Evolutionary conservation across 2,888 invertebrate genomes (phyloP), one percentile per base, ranked within the genome.

Genomic region (Julus scanicus): DNA sequence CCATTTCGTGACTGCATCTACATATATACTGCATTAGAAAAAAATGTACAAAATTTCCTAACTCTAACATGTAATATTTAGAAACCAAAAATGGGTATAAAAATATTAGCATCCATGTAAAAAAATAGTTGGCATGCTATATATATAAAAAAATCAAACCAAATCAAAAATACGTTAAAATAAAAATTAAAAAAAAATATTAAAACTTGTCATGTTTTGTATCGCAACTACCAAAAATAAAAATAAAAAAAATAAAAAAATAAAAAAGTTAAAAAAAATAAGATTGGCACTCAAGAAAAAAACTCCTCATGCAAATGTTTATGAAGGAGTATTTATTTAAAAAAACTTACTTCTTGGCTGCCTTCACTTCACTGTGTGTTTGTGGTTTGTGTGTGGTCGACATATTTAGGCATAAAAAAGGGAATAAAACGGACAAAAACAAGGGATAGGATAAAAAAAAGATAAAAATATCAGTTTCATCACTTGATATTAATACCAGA

Each of bases 301-400:
- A 84, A 84, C 40, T 86, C 39, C 37, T 53, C 63, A 40, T 86
- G 63, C 17, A n/a, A 86, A 6, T 48, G 1, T 37, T 40, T 29
- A 44, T 44, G 39, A 20, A 53, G 17, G 63, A 53, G 29, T 40
- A 53, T 63, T 63, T 40, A n/a, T 8, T 17, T 8, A 86, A 86
- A 53, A 53, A 86, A 86, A 86, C 86, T 86, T 86, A 86, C 86
- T 86, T 53, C 13, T 53, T 53, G 53, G 17, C 13, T 53, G 53
- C 13, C 13, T 53, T 53, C 53, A 53, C 53, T 2, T 53, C 53
- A 53, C 53, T 53, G 53, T 53, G 13, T 53, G 53, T 53, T 53
- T 53, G 53, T 53, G 53, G 53, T 53, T 53, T 53, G 53, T 53
- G 53, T 53, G 53, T 53, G 53, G 53, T 53, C 53, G 13, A 13